A percentile compares a stretch with the other conserved stretches of the same genome.
These are phyloP conservation scores for Caenorhabditis panamensis DNA, from an alignment of 2,888 invertebrate genomes.

Conservation along the genomic window DNA sequence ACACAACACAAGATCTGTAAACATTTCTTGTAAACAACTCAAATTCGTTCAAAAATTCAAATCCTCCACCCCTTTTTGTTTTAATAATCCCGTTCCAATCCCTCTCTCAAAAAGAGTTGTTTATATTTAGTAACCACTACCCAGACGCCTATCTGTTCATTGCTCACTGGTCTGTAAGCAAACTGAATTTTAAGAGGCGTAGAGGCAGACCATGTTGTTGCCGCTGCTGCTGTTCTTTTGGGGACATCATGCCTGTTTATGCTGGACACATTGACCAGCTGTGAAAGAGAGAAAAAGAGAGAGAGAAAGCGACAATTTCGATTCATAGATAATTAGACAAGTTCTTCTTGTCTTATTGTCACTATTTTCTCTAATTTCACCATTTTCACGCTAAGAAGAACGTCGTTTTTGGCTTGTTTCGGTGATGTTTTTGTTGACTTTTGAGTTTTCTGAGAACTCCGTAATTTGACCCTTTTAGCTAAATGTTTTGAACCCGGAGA, in stretches of 20 bases:
- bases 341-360: conserved; percentile 8
- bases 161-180: conserved; percentile 10
- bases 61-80: too few relatives aligned
- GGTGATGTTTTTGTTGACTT: neutral
- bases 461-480: too few relatives aligned
- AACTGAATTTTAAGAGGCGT: neutral
- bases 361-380: neutral
- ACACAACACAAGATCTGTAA: too few relatives aligned
- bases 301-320: neutral
- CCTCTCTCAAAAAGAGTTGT: conserved; percentile 12
- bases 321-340: conserved; percentile 18
- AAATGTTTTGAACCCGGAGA: too few relatives aligned
- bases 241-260: neutral
- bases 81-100: too few relatives aligned
- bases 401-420: neutral
- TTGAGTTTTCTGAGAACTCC: too few relatives aligned
- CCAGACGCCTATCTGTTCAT: neutral
- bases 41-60: too few relatives aligned
- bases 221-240: neutral
- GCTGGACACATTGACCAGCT: too few relatives aligned
- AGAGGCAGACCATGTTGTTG: neutral
- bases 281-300: too few relatives aligned
- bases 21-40: too few relatives aligned
- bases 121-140: conserved; percentile 2
- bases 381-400: neutral